These are phyloP conservation scores for Xenus cinereus DNA, from an alignment of 2,113 vertebrate species.

Conservation along the genomic window DNA sequence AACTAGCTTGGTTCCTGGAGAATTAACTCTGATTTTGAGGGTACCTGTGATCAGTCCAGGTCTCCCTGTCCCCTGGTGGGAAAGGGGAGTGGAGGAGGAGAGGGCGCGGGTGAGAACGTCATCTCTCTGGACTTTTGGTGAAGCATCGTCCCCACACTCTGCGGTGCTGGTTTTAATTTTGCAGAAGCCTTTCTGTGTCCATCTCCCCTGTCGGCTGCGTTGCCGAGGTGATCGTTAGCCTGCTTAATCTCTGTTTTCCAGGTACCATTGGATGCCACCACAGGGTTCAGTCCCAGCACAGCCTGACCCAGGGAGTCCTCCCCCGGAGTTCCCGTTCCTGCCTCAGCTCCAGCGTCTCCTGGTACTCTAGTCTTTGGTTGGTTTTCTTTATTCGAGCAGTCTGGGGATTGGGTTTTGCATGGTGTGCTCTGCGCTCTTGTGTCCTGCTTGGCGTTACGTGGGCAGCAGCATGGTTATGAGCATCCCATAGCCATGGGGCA, in stretches of 20 bases:
- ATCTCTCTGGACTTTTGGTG: not conserved
- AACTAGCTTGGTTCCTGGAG: not conserved
- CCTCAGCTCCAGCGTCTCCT: not conserved
- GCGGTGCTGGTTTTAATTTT: not conserved
- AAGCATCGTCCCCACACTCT: not conserved
- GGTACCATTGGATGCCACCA: not conserved
- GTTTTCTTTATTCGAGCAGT: not conserved
- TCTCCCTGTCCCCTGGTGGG: not conserved
- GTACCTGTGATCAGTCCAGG: not conserved
- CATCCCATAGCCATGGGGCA: not conserved
- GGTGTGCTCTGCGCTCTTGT: not conserved
- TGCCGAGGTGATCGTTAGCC: too few relatives aligned
- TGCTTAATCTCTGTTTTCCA: not conserved
- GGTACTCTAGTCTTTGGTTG: too few relatives aligned
- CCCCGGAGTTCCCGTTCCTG: not conserved
- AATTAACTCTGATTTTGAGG: not conserved
- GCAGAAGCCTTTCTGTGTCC: not conserved
- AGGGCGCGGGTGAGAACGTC: rapidly evolving
- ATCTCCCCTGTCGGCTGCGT: not conserved
- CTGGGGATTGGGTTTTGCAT: rapidly evolving
- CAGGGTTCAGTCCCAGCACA: rapidly evolving
- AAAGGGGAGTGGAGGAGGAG: not conserved
- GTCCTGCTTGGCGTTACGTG: rapidly evolving
- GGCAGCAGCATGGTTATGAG: not conserved
- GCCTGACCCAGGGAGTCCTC: not conserved